These are phyloP conservation scores for Eulemur macaco DNA, from an alignment of 2,113 vertebrate genomes.

Conservation along the genomic window DNA sequence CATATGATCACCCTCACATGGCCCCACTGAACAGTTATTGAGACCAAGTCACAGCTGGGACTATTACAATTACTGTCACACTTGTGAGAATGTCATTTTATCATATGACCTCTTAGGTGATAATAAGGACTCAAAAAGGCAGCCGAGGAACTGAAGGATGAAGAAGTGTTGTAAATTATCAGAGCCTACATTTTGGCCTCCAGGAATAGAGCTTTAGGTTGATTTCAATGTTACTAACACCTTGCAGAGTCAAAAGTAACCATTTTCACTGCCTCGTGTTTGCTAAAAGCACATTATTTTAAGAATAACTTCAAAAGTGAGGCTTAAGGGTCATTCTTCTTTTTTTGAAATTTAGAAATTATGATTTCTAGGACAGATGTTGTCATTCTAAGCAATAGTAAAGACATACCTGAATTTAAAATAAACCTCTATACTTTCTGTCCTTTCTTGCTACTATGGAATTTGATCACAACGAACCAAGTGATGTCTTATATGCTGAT, in stretches of 20 bases:
- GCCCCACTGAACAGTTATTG: not conserved
- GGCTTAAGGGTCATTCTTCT: not conserved
- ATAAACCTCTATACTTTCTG: not conserved
- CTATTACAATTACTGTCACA: not conserved
- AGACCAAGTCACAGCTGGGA: slow-evolving; percentile 38
- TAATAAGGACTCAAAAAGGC: not conserved
- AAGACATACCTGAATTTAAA: not conserved
- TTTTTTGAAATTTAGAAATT: not conserved
- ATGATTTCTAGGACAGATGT: not conserved
- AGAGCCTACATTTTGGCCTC: not conserved
- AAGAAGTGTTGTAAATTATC: not conserved
- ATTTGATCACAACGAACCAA: not conserved
- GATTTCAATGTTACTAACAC: not conserved
- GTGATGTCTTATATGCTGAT: not conserved
- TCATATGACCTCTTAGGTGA: not conserved
- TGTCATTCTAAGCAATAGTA: not conserved
- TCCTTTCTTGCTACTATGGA: not conserved
- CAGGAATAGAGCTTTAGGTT: not conserved
- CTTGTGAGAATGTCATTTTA: not conserved
- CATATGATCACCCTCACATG: not conserved
- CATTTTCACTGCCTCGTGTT: not conserved
- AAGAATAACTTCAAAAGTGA: not conserved
- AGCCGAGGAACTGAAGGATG: not conserved
- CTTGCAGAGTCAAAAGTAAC: not conserved
- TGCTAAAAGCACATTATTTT: not conserved